Evolutionary conservation across 2,888 invertebrate genomes (phyloP), one percentile per base, ranked within the genome.

Genomic region (Palloptera scutellata): DNA sequence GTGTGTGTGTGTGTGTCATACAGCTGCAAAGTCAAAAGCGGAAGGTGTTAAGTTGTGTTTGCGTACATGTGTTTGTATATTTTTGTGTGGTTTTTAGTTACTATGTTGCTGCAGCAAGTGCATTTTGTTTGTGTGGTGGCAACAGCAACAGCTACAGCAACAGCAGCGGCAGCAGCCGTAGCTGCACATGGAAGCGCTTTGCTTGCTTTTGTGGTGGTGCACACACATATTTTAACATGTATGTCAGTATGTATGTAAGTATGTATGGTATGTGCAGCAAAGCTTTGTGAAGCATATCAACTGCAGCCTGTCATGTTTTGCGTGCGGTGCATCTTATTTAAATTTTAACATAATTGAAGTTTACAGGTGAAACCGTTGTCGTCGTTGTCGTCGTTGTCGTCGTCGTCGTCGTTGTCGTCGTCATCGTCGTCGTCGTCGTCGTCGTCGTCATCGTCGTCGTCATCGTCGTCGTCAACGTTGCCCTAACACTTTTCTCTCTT

Each of bases 341-440:
- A 52, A 51, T 19, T 55, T 66, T 62, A 61, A 48, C 41, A 61
- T 61, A 66, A 66, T 61, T 66, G 66, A 61, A 55, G 66, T 55
- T 66, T 66, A 42, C 53, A 65, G 52, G 51, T 48, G 12, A 30
- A 30, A 30, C 30, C 30, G n/a, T n/a, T n/a, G n/a, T n/a, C n/a
- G n/a, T n/a, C n/a, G n/a, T n/a, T n/a, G n/a, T n/a, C n/a, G n/a
- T n/a, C n/a, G n/a, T n/a, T n/a, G n/a, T n/a, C n/a, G n/a, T n/a
- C n/a, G n/a, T n/a, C n/a, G n/a, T n/a, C n/a, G n/a, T n/a, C n/a
- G n/a, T n/a, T n/a, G n/a, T n/a, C n/a, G n/a, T n/a, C n/a, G n/a
- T n/a, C n/a, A n/a, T n/a, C n/a, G n/a, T n/a, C n/a, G n/a, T n/a
- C n/a, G n/a, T n/a, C n/a, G n/a, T n/a, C n/a, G n/a, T n/a, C n/a